These are phyloP conservation scores for Vultur gryphus DNA, from an alignment of 2,797 vertebrate species.

Conservation along the genomic window DNA sequence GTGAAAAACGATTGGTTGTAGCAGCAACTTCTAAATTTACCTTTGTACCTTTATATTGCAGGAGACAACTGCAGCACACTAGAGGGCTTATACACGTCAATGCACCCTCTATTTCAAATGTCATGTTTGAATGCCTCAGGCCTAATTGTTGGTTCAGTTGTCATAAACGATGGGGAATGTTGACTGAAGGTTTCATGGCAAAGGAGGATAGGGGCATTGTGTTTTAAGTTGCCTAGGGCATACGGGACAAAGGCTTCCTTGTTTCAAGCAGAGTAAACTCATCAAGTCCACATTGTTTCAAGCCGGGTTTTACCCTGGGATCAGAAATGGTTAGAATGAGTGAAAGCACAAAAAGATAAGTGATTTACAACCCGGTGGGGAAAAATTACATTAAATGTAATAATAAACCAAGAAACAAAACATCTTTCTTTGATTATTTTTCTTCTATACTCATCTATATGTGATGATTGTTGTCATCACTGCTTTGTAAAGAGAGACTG, in stretches of 20 bases:
- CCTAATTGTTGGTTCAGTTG: slow-evolving; percentile 45
- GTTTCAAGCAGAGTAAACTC: slow-evolving; percentile 26
- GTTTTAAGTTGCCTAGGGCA: slow-evolving; percentile 16
- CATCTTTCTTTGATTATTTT: not conserved
- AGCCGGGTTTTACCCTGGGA: not conserved
- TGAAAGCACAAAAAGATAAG: not conserved
- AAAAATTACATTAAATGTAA: not conserved
- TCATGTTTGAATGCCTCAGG: slow-evolving; percentile 39
- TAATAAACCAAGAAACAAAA: not conserved
- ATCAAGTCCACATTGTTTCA: slow-evolving; percentile 41
- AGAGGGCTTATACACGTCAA: not conserved
- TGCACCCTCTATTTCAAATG: slow-evolving; percentile 30
- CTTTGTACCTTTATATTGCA: not conserved
- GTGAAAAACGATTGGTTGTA: not conserved
- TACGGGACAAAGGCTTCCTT: slow-evolving; percentile 13
- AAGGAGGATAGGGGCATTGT: not conserved
- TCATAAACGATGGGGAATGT: slow-evolving; percentile 28
- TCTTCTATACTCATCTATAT: not conserved
- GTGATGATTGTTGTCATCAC: not conserved
- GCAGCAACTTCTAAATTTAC: not conserved
- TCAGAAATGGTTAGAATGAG: not conserved
- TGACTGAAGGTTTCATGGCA: slow-evolving; percentile 40
- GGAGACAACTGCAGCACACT: not conserved
- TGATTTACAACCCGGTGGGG: not conserved
- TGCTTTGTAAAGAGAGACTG: not conserved